Evolutionary conservation across 2,113 vertebrate species (phyloP).

Genomic region (Setophaga petechia): DNA sequence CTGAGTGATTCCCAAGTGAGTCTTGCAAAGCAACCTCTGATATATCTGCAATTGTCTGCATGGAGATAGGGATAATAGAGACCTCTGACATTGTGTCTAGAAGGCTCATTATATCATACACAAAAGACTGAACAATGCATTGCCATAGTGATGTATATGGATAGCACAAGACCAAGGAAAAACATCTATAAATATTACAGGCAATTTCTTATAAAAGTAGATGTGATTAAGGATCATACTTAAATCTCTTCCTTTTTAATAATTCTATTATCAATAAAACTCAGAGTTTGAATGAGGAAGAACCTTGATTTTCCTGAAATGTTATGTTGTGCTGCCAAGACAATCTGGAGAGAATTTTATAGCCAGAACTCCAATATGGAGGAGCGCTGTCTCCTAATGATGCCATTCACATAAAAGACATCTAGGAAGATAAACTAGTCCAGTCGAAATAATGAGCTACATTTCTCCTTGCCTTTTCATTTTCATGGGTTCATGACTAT

Average conservation of each 20-base stretch:
- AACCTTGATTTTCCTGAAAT: neutral
- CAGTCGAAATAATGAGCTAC: neutral
- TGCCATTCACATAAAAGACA: neutral
- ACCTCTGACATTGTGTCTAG: neutral
- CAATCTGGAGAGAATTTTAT: neutral
- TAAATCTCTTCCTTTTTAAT: neutral
- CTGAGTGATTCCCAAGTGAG: neutral
- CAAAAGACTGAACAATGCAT: neutral
- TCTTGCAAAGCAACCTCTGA: neutral
- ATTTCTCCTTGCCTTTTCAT: neutral
- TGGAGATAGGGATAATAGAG: neutral
- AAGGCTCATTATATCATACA: neutral
- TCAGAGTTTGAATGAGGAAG: neutral
- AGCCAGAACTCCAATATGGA: neutral
- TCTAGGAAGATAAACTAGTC: neutral
- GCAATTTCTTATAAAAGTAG: neutral
- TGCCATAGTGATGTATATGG: neutral
- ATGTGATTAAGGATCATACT: neutral
- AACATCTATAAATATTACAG: neutral
- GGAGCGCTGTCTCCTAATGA: neutral
- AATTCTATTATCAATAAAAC: neutral
- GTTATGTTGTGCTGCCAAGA: neutral
- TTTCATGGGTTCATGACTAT: neutral
- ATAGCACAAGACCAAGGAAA: neutral
- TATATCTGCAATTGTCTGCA: neutral